Evolutionary conservation across 2,113 vertebrate genomes (phyloP), one percentile per base, ranked within the genome.

Genomic region (Dromaius novaehollandiae): DNA sequence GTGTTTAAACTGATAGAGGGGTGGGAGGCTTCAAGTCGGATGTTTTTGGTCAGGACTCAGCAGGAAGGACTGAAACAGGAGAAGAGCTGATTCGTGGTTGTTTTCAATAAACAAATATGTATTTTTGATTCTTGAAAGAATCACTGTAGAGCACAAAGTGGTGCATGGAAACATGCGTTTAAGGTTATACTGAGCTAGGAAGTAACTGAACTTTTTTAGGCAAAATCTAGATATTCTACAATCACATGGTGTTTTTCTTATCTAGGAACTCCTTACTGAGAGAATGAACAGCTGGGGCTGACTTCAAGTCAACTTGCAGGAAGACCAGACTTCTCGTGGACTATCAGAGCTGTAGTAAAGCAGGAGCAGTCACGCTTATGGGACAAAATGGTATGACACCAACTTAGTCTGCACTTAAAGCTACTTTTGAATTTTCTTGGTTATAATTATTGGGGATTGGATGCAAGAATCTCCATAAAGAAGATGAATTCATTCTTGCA

Each of bases 351-450:
- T 11, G 32, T 4, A 7, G 10, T 9, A 7, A 16, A 20, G 68
- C 44, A 46, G 60, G 26, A 19, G 38, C 28, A 3, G 21, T 11
- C 1, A 0, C 25, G 30, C 22, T 13, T 5, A 3, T 17, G 9
- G 19, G 25, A 7, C 8, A 7, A 15, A 25, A 15, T 9, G 10
- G 12, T 18, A 42, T 10, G 15, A 16, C 44, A 25, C 25, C 18
- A 26, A 26, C 32, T 19, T 5, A 1, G 22, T 11, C 75, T 22
- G 51, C 42, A 9, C 86, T 11, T 30, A 4, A 8, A 74, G 25
- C n/a, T 14, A 1, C 61, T 24, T 13, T 34, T 68, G 38, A 24
- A 8, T 34, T 34, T 44, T 25, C 42, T 36, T 25, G 13, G 25
- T 32, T 20, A 19, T 21, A 46, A 38, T 22, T 32, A 51, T 21